Evolutionary conservation across 2,797 vertebrate species (phyloP), one percentile per base, ranked within the genome.

Genomic region (Pygocentrus nattereri): DNA sequence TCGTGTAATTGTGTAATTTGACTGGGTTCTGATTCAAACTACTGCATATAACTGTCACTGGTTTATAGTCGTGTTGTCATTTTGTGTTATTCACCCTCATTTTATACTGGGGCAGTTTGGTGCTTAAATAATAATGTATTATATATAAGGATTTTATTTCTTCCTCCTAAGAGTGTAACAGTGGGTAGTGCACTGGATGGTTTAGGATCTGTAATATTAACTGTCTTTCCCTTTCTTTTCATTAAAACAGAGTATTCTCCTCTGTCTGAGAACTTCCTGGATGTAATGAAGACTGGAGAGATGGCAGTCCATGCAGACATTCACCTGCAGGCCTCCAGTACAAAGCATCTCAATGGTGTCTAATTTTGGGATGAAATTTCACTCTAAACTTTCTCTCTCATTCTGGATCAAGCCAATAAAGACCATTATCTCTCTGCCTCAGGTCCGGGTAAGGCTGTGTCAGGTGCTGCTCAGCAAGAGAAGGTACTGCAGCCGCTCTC

Each of bases 211-310:
- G 18, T 54, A 19, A 54, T 3, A 19, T 54, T 21, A 19, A 65
- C 6, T 16, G n/a, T n/a, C 11, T 5, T 47, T 15, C 2, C 5
- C 11, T 7, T 23, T 74, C 23, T 59, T 25, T 4, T 4, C 21
- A 18, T 16, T 54, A 78, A 71, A 73, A 8, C 52, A 93, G 96
- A 96, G 84, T 95, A 96, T 90, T 74, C 90, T 64, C 76, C 91
- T 30, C 92, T 96, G 77, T 92, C 94, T 1, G 93, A 94, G 82
- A 90, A 94, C 0, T 95, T 96, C 88, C 91, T 97, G 18, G 95
- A 91, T 47, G 89, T 93, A 12, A 92, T 92, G 86, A 97, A 96
- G 88, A 88, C 87, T 2, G 93, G 93, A 68, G 91, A 94, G 80
- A 89, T 94, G 82, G 92, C 93, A 0, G 94, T 94, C 61, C 92